Base-by-base conservation (phyloP, 2,888 invertebrate species). In the Syrista parreyssii region DNA sequence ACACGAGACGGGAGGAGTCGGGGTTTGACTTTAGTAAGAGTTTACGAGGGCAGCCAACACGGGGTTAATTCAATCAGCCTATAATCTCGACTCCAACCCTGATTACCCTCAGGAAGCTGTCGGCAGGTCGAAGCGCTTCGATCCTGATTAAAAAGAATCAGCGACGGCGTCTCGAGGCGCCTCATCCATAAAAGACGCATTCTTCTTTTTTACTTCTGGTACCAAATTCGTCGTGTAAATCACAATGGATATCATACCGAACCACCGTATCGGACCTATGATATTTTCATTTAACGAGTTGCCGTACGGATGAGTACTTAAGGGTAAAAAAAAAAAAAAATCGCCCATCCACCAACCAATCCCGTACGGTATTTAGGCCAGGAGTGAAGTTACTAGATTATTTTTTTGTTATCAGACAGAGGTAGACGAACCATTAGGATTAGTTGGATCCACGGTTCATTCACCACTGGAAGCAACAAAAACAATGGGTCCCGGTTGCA, bases 61-160 rank as follows among this genome's bases (percentile, higher is more conserved):
- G 86, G 86, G 87, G 89, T 90, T 90, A 91, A 91, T 91, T 91
- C 89, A 89, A 91, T 91, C 90, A 88, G 78, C 87, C 88, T 84
- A 89, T 88, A 89, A 90, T 90, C 87, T 88, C 84, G 81, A 86
- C 88, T 87, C 88, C 88, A 88, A 90, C 88, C 87, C 89, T 91
- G 90, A 91, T 91, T 90, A 89, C 84, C 78, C 75, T 31, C 71
- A 33, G 33, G 33, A 71, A 71, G 71, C 71, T 71, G 73, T 12
- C 81, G 75, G 78, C 82, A 79, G 79, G 80, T 80, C 79, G 78
- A 79, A 82, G 82, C 85, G 81, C 84, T 86, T 86, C 86, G 84
- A 86, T 87, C 84, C 86, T 87, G 87, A 87, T 87, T 88, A 85
- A 87, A 86, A 86, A 85, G 79, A 35, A 71, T 71, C 71, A 33